Conservation (phyloP, 1,140 invertebrate species). For the Microplitis mediator region DNA sequence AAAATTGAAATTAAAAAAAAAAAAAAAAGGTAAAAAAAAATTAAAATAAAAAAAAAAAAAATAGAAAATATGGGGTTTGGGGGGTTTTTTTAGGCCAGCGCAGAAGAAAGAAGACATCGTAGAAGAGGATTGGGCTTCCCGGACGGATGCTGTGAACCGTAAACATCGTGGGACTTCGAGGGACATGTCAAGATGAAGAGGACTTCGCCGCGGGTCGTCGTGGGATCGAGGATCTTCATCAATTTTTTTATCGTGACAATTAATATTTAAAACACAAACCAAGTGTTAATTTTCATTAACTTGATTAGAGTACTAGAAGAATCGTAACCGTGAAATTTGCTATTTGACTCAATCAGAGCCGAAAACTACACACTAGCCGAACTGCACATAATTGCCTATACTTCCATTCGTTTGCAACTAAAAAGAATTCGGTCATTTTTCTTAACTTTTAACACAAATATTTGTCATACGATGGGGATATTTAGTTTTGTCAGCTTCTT, state of each 20-base stretch:
- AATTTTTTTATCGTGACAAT: background rate
- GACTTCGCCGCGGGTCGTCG: background rate
- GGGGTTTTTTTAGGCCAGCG: constrained; percentile 14
- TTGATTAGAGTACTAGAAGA: background rate
- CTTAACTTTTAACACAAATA: no score
- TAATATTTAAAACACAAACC: background rate
- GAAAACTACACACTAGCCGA: no score
- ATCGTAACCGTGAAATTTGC: background rate
- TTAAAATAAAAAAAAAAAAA: constrained; percentile 18
- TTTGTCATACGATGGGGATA: no score
- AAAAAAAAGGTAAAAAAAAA: constrained; percentile 6
- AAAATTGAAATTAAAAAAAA: constrained; percentile 18
- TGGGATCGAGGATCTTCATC: background rate
- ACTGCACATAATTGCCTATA: background rate
- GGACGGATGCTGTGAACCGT: background rate
- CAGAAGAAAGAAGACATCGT: constrained; percentile 29
- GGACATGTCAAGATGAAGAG: background rate
- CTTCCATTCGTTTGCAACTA: background rate
- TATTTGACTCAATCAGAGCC: background rate
- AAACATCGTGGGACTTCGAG: background rate
- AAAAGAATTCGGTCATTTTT: no score
- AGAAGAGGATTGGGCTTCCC: constrained; percentile 15
- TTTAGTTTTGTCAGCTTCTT: no score
- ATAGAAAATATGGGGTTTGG: background rate
- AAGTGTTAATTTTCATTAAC: background rate